Evolutionary conservation across 1,140 invertebrate genomes (phyloP), one percentile per base, ranked within the genome.

Genomic region (Brachionus angularis): DNA sequence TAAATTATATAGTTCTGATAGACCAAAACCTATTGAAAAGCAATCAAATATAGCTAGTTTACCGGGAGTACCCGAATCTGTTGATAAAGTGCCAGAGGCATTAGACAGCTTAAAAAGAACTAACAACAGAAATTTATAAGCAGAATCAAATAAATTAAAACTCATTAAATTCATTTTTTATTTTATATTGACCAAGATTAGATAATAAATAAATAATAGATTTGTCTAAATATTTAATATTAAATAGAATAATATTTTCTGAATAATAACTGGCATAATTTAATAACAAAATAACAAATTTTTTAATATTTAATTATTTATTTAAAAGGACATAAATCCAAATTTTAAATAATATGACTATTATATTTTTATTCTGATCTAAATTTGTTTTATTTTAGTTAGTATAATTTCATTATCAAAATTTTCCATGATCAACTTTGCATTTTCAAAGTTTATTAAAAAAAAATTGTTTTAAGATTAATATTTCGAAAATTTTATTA

Each of bases 41-140:
- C 34, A 23, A 52, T 3, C 33, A 5, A 33, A 46, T 31, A 31
- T 47, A 33, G 39, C 44, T 46, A 46, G 25, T 46, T 4, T 67
- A 21, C 62, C 62, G n/a, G 62, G 46, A 67, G 23, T 42, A 12
- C 16, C 62, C 12, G 31, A 33, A 10, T 67, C 62, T 46, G 16
- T 50, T 33, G 36, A 46, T 33, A 42, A 67, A 16, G 25, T 47
- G n/a, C 62, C 62, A n/a, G 62, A 67, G 12, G 62, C 62, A n/a
- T 16, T 67, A 1, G 62, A 67, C 10, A 67, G 62, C 36, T 46
- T 67, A 25, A 67, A 67, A 50, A 21, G 62, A 46, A 47, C 62
- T 46, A 50, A 50, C 29, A 29, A 29, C 8, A 36, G 53, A 58
- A 34, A 16, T 58, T 27, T 58, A 18, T 36, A 58, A 52, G 16